Conservation (phyloP, 92 coral and sea anemone species). For the Muricea muricata region DNA sequence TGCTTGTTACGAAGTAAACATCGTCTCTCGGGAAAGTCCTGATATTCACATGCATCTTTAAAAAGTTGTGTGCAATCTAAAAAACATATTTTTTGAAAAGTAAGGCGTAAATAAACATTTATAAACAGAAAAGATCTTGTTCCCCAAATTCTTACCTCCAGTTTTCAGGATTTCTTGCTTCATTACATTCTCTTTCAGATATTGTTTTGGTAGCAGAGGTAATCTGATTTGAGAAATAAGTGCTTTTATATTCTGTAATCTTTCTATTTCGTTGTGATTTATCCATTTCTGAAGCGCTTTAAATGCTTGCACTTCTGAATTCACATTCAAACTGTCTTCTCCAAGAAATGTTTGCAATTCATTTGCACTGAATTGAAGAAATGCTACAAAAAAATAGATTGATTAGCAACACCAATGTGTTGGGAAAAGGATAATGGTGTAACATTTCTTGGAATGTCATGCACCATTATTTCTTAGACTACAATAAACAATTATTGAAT, state of each 20-base stretch:
- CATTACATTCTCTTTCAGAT: conserved; percentile 19
- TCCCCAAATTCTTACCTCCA: no score
- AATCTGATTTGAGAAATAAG: conserved; percentile 57
- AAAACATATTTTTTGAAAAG: no score
- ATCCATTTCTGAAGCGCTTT: conserved; percentile 75
- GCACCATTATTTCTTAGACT: no score
- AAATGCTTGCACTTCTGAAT: conserved; percentile 68
- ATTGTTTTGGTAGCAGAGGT: conserved; percentile 49
- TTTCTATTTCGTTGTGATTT: conserved; percentile 51
- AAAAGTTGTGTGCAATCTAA: conserved; percentile 19
- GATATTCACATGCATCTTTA: conserved; percentile 45
- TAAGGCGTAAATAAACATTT: no score
- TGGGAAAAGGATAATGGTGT: no score
- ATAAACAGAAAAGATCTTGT: no score
- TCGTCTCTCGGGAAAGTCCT: conserved; percentile 28
- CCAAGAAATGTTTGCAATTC: conserved; percentile 12
- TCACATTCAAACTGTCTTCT: conserved; percentile 56
- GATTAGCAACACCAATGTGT: background rate
- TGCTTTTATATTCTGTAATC: conserved; percentile 49
- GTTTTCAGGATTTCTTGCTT: conserved; percentile 5
- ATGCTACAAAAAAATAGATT: background rate
- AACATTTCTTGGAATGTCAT: no score
- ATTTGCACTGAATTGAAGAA: background rate
- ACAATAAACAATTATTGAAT: no score
- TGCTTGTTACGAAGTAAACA: conserved; percentile 31